These are phyloP conservation scores for Gallinago solitaria DNA, from an alignment of 2,797 vertebrate genomes.

Conservation along the genomic window DNA sequence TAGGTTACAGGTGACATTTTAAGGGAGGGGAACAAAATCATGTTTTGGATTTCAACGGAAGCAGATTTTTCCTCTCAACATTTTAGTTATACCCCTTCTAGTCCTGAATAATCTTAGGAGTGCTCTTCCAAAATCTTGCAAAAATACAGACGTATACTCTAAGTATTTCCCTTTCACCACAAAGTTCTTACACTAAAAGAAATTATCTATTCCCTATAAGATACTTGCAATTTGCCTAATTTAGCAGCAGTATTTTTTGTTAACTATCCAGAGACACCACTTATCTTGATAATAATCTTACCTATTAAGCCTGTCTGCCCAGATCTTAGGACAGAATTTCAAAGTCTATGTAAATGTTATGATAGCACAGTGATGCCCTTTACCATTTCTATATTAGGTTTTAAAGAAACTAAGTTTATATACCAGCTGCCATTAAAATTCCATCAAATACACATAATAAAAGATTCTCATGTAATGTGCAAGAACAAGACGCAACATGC, in stretches of 20 bases:
- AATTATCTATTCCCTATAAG: background rate
- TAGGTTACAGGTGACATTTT: background rate
- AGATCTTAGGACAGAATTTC: background rate
- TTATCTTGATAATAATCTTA: background rate
- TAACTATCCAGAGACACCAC: background rate
- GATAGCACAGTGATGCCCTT: background rate
- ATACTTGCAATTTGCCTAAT: background rate
- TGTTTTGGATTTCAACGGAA: background rate
- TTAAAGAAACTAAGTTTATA: background rate
- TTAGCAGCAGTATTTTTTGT: background rate
- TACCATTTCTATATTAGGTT: background rate
- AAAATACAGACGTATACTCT: background rate
- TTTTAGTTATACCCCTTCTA: background rate
- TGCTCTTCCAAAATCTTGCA: background rate
- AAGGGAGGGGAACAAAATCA: background rate
- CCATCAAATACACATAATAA: background rate
- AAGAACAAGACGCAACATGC: background rate
- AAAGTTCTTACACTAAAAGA: background rate
- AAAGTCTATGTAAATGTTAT: background rate
- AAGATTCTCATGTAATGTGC: background rate
- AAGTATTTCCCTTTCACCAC: background rate
- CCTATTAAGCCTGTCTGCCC: background rate
- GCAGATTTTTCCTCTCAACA: background rate
- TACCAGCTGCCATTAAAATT: background rate
- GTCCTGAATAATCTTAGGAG: background rate